Evolutionary conservation across 2,888 invertebrate species (phyloP).

Genomic region (Congeria kusceri): DNA sequence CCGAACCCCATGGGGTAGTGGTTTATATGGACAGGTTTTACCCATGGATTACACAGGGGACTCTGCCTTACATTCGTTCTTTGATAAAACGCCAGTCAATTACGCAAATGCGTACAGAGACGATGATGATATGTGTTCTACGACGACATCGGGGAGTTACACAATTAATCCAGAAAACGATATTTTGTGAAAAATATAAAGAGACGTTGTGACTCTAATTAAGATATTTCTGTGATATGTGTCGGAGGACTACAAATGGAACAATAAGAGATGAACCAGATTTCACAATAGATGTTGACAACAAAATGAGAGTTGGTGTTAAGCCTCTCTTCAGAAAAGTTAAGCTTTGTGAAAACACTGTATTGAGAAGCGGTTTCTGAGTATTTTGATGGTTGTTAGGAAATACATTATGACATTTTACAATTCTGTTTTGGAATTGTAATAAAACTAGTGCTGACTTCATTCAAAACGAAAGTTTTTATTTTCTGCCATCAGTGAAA

Average conservation of each 20-base stretch:
- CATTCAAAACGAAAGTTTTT: no score
- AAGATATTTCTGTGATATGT: constrained; percentile 24
- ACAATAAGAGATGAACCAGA: constrained; percentile 16
- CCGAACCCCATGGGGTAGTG: constrained; percentile 53
- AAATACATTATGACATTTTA: no score
- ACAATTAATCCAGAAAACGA: constrained; percentile 59
- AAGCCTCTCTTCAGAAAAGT: no score
- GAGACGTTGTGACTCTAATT: constrained; percentile 1
- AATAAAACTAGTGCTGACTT: no score
- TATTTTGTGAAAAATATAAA: constrained; percentile 48
- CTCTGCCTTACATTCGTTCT: constrained; percentile 61
- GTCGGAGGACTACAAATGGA: neutral
- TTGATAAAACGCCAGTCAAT: constrained; percentile 54
- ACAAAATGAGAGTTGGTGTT: neutral
- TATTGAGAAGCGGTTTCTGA: no score
- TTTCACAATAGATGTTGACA: neutral
- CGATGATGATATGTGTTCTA: constrained; percentile 63
- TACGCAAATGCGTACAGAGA: constrained; percentile 26
- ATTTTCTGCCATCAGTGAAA: no score
- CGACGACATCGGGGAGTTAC: constrained; percentile 64
- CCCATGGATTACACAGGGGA: constrained; percentile 64
- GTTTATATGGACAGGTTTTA: constrained; percentile 33
- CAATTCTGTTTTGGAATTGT: no score
- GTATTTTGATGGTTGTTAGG: no score
- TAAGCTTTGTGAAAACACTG: no score